Evolutionary conservation across 2,888 invertebrate species (phyloP), one percentile per base, ranked within the genome.

Genomic region (Eupithecia subumbrata): DNA sequence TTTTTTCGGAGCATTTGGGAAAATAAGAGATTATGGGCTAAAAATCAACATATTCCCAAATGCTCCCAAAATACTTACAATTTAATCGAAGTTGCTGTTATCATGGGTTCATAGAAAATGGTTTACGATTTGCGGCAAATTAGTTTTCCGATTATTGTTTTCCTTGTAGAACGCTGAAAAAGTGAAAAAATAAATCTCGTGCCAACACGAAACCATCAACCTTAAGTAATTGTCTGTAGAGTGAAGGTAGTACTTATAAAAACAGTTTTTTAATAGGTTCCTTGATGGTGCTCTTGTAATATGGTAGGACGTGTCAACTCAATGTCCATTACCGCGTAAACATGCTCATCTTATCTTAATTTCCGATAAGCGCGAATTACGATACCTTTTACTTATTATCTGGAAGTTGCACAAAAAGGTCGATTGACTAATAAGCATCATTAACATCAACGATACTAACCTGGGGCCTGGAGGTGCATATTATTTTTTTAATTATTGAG

Each of bases 321-420:
- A 5, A 12, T 8, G 30, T 25, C 37, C 64, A 69, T 64, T 75
- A 71, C 48, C 52, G 48, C 63, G 72, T 75, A 72, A 75, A 75
- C 72, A 48, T 66, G 67, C 30, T 52, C 73, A 37, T 72, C 69
- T 76, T 76, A 76, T 76, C 76, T 74, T 72, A 71, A 69, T 74
- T 74, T 74, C 68, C 16, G 71, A 73, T 73, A 68, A 30, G 40
- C 37, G 22, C 69, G 74, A 76, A 40, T 76, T 74, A 72, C 68
- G 71, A 63, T 64, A 43, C 71, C 73, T 76, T 74, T 76, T 71
- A 73, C 64, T 14, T 69, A 8, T 69, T 74, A 76, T 76, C 76
- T 73, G 67, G 64, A 76, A 73, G 52, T 66, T 71, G 22, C 69
- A 52, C 56, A 52, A 56, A 74, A 60, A 60, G 25, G 67, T 71